phyloP scores from a whole-genome alignment of 2,797 vertebrate genomes.

The Emydoidea blandingii region DNA sequence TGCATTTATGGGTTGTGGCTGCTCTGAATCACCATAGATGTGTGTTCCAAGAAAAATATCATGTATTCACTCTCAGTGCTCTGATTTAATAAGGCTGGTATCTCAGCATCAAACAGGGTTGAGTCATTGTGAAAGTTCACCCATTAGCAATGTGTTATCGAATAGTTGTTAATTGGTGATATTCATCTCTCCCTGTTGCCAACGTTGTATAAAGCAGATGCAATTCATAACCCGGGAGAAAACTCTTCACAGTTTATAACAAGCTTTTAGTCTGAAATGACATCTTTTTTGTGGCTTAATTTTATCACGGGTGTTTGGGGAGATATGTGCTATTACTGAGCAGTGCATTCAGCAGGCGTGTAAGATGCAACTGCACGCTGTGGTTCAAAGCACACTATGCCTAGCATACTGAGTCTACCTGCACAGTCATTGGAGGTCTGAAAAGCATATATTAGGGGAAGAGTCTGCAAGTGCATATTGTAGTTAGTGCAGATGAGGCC shows the following conservation, averaged over 20 bases:
- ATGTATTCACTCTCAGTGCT: neutral
- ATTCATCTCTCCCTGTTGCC: neutral
- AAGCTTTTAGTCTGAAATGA: neutral
- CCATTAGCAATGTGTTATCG: neutral
- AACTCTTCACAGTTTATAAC: neutral
- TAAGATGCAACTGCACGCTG: neutral
- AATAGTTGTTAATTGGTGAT: neutral
- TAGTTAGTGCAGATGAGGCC: neutral
- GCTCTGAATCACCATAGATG: neutral
- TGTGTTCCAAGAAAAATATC: neutral
- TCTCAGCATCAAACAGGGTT: neutral
- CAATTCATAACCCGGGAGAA: neutral
- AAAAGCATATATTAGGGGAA: neutral
- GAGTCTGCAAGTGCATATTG: neutral
- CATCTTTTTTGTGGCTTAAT: neutral
- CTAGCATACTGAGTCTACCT: neutral
- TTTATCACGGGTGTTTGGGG: neutral
- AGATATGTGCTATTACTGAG: neutral
- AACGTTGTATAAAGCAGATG: neutral
- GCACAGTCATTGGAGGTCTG: neutral
- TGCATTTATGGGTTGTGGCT: neutral
- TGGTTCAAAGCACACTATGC: neutral
- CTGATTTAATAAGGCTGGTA: neutral
- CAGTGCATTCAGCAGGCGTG: neutral
- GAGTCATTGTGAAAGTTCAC: neutral